Conservation (phyloP, 1,140 invertebrate genomes). For the Pseudobourletiella spinata region DNA sequence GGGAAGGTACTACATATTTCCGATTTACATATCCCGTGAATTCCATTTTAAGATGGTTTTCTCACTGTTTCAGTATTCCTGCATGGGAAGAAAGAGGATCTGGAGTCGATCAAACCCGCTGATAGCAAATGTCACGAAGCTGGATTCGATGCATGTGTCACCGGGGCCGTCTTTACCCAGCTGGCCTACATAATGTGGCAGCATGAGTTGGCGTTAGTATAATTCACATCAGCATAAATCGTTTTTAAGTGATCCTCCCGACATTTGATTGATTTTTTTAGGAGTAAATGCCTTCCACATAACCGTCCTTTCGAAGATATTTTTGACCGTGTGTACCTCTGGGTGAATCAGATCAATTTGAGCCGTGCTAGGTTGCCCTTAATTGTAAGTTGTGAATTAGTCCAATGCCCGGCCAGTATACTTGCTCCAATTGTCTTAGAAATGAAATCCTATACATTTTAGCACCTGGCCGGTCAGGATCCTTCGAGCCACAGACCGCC, state of each 20-base stretch:
- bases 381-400: no score
- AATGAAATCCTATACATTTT: no score
- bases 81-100: constrained; percentile 19
- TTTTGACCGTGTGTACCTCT: neutral
- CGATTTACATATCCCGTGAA: no score
- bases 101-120: no score
- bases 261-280: neutral
- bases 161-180: constrained; percentile 55
- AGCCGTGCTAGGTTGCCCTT: neutral
- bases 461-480: no score
- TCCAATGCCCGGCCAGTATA: no score
- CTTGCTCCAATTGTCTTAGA: no score
- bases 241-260: neutral
- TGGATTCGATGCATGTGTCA: constrained; percentile 63
- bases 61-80: neutral
- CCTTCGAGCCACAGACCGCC: no score
- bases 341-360: neutral
- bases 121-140: constrained; percentile 59
- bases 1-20: neutral
- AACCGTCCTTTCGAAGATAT: neutral
- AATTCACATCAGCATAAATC: neutral
- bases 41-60: no score
- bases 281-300: neutral
- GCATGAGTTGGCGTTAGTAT: constrained; percentile 35
- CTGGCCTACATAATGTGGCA: constrained; percentile 45